A percentile compares a stretch with the other conserved stretches of the same genome.
These are phyloP conservation scores for Jaculus jaculus DNA, from an alignment of 2,113 vertebrate genomes.

Conservation along the genomic window DNA sequence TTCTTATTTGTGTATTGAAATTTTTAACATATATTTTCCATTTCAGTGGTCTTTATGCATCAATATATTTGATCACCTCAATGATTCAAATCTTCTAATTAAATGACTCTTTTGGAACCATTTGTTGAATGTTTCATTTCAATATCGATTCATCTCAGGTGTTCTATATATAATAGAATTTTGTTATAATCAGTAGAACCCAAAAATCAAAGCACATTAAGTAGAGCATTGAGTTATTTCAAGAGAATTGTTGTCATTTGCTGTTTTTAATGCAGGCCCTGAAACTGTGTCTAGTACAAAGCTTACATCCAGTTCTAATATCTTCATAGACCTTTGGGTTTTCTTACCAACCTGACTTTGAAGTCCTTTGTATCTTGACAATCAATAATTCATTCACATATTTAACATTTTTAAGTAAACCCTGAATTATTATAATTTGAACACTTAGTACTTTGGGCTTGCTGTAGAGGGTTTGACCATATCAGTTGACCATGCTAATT, in stretches of 20 bases:
- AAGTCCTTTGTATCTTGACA: not conserved
- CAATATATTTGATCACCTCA: not conserved
- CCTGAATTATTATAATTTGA: not conserved
- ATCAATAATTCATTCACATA: slow-evolving; percentile 9
- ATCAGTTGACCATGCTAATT: not conserved
- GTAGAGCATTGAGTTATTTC: slow-evolving; percentile 22
- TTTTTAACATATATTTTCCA: not conserved
- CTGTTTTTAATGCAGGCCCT: not conserved
- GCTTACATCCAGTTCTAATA: not conserved
- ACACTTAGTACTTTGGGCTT: not conserved
- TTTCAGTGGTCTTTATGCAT: not conserved
- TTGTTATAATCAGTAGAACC: not conserved
- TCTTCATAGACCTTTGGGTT: not conserved
- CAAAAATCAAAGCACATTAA: not conserved
- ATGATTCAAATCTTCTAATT: not conserved
- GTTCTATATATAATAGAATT: slow-evolving; percentile 5
- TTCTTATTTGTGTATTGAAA: not conserved
- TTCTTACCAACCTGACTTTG: slow-evolving; percentile 8
- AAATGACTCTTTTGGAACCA: not conserved
- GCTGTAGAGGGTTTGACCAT: not conserved
- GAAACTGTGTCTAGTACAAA: slow-evolving; percentile 12
- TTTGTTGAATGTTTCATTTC: slow-evolving; percentile 26
- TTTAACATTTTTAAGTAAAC: slow-evolving; percentile 25
- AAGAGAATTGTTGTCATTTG: slow-evolving; percentile 33
- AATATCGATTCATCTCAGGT: not conserved